Evolutionary conservation across 2,113 vertebrate species (phyloP).

Genomic region (Hippocampus zosterae): DNA sequence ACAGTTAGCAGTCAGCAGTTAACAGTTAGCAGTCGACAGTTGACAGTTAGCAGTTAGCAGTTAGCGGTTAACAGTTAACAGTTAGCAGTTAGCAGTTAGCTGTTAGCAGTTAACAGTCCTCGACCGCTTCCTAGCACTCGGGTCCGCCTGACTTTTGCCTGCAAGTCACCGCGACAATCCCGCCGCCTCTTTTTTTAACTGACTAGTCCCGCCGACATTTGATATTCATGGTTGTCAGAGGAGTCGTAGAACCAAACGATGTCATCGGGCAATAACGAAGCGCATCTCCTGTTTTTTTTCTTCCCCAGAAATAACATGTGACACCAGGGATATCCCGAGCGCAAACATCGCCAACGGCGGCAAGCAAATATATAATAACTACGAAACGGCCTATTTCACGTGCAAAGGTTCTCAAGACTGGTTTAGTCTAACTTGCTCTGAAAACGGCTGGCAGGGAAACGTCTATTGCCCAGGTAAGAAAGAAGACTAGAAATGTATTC

Average conservation of each 20-base stretch:
- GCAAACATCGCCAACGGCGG: rapidly evolving
- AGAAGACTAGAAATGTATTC: too few species aligned
- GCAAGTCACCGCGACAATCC: background rate
- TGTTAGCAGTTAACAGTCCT: too few species aligned
- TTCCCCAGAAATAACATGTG: slow-evolving; percentile 16
- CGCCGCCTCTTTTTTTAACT: background rate
- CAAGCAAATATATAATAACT: rapidly evolving
- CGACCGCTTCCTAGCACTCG: too few species aligned
- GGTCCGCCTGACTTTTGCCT: too few species aligned
- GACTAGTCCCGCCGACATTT: background rate
- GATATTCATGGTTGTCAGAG: background rate
- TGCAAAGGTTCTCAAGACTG: background rate
- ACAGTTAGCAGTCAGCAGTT: too few species aligned
- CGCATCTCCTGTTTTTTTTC: background rate
- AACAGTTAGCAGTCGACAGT: too few species aligned
- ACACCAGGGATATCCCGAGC: rapidly evolving
- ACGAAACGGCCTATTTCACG: background rate
- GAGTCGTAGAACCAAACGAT: background rate
- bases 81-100: too few species aligned
- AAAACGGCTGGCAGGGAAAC: background rate
- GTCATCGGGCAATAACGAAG: background rate
- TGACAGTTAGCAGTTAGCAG: too few species aligned
- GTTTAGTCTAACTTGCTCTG: background rate
- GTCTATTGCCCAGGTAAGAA: background rate
- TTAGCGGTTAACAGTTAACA: too few species aligned